phyloP scores from a whole-genome alignment of 2,888 invertebrate genomes.

The Polyommatus iphigenia region DNA sequence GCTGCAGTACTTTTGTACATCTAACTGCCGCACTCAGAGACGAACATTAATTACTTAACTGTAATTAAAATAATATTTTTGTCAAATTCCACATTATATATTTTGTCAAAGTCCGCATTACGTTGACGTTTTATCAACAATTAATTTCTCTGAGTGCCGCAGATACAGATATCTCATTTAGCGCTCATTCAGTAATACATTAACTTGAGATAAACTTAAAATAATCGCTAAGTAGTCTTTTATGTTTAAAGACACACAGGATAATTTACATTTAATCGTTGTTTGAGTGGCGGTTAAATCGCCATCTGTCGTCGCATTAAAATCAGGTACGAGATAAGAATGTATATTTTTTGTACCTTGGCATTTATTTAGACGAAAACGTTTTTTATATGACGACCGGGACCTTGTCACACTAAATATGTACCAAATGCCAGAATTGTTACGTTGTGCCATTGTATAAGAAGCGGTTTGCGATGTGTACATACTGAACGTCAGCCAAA shows the following conservation, averaged over 20 bases:
- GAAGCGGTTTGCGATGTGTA: background rate
- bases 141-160: too few species aligned
- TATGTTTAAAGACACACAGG: background rate
- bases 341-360: constrained; percentile 17
- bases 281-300: constrained; percentile 5
- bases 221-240: background rate
- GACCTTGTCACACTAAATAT: constrained; percentile 16
- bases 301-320: background rate
- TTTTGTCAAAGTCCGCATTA: too few species aligned
- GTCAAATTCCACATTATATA: too few species aligned
- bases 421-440: constrained; percentile 10
- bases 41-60: too few species aligned
- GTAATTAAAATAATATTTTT: too few species aligned
- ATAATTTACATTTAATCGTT: constrained; percentile 15
- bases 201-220: background rate
- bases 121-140: too few species aligned
- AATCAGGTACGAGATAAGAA: constrained; percentile 2
- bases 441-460: background rate
- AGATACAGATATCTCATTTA: too few species aligned
- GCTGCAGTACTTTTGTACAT: too few species aligned
- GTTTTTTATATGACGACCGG: constrained; percentile 4
- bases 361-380: constrained; percentile 22
- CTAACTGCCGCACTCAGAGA: too few species aligned
- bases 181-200: too few species aligned
- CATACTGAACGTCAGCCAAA: background rate